Evolutionary conservation across 2,888 invertebrate species (phyloP).

Genomic region (Molorchus minor): DNA sequence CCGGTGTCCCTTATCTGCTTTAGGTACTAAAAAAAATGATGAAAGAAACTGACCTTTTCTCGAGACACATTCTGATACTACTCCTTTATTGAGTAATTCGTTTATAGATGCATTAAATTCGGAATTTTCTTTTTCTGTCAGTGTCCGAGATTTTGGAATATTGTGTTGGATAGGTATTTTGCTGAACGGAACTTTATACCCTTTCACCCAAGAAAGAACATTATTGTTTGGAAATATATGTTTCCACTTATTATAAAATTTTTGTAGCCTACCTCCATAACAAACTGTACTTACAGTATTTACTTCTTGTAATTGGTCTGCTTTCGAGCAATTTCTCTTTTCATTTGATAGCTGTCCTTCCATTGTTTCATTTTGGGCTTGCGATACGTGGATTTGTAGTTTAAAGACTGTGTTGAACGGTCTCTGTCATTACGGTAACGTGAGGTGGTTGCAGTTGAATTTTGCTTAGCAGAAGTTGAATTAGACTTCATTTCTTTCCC

Average conservation of each 20-base stretch:
- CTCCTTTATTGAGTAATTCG: not conserved
- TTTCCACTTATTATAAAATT: not conserved
- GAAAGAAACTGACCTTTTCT: not conserved
- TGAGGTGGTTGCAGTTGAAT: too few relatives aligned
- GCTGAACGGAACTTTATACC: not conserved
- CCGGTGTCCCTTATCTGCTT: constrained; percentile 1
- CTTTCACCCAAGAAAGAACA: not conserved
- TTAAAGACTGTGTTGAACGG: too few relatives aligned
- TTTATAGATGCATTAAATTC: not conserved
- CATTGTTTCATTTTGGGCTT: not conserved
- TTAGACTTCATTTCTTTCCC: constrained; percentile 17
- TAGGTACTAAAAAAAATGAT: constrained; percentile 3
- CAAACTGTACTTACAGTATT: too few relatives aligned
- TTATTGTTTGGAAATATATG: not conserved
- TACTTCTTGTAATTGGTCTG: too few relatives aligned
- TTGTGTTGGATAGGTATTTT: not conserved
- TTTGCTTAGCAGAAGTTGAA: not conserved
- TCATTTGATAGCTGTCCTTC: not conserved
- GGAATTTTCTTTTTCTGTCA: not conserved
- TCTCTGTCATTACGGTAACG: too few relatives aligned
- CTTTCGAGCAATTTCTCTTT: too few relatives aligned
- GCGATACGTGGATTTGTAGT: too few relatives aligned
- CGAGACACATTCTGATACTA: constrained; percentile 1
- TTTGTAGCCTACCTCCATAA: too few relatives aligned
- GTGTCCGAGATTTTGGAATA: not conserved